These are phyloP conservation scores for Charina bottae DNA, from an alignment of 2,113 vertebrate species.

Conservation along the genomic window DNA sequence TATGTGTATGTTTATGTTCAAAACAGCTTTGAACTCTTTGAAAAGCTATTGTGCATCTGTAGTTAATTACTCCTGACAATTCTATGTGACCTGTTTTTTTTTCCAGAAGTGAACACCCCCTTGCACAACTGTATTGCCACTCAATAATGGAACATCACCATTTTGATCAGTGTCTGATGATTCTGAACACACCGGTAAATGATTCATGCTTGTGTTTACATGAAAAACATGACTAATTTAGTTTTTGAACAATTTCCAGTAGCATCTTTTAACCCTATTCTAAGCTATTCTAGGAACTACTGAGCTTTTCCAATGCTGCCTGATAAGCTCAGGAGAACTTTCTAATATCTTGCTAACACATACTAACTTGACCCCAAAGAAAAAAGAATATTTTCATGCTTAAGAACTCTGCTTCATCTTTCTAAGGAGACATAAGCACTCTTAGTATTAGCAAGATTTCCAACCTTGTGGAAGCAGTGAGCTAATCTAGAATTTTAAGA, in stretches of 20 bases:
- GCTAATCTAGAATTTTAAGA: neutral
- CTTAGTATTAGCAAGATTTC: slow-evolving; percentile 16
- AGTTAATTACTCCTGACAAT: neutral
- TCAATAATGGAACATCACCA: slow-evolving; percentile 99
- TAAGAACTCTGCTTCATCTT: slow-evolving; percentile 32
- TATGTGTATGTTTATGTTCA: no score
- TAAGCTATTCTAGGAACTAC: slow-evolving; percentile 35
- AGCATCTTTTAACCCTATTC: slow-evolving; percentile 56
- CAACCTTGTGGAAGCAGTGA: neutral
- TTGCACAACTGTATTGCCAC: slow-evolving; percentile 96
- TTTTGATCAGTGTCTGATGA: slow-evolving; percentile 98
- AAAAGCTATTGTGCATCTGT: neutral
- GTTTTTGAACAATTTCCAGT: slow-evolving; percentile 67
- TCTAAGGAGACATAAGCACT: slow-evolving; percentile 16
- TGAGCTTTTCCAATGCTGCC: slow-evolving; percentile 37
- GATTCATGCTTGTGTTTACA: slow-evolving; percentile 31
- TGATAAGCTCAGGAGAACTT: slow-evolving; percentile 36
- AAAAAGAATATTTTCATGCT: slow-evolving; percentile 31
- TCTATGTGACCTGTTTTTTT: neutral
- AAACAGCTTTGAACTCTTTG: neutral
- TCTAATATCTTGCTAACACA: slow-evolving; percentile 28
- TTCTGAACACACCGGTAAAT: slow-evolving; percentile 94
- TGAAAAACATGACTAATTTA: slow-evolving; percentile 56
- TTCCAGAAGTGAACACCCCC: slow-evolving; percentile 91
- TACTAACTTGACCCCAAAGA: slow-evolving; percentile 37